These are phyloP conservation scores for Zelleria hepariella DNA, from an alignment of 2,888 invertebrate species.

Conservation along the genomic window DNA sequence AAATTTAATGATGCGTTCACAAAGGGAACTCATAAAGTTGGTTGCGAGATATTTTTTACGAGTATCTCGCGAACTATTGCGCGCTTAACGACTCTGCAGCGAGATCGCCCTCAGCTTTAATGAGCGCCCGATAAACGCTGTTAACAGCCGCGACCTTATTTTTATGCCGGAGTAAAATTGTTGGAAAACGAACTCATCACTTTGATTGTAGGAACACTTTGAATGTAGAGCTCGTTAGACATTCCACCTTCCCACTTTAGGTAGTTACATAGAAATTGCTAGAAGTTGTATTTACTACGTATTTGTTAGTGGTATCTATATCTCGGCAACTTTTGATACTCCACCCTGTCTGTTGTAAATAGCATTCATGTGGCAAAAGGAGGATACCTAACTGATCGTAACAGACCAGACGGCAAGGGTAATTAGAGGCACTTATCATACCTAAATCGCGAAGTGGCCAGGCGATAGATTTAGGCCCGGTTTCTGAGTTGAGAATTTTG, in stretches of 20 bases:
- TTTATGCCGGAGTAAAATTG: constrained; percentile 67
- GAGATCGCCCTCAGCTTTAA: constrained; percentile 71
- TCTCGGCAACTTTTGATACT: background rate
- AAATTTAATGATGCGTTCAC: constrained; percentile 73
- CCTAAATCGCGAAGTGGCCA: too few species aligned
- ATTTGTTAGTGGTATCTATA: background rate
- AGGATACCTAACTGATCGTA: too few species aligned
- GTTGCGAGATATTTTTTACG: constrained; percentile 72
- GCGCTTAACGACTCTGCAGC: constrained; percentile 72
- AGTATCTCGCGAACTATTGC: constrained; percentile 73
- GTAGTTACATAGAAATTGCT: too few species aligned
- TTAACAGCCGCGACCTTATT: constrained; percentile 71
- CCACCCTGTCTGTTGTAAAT: too few species aligned
- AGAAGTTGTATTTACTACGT: too few species aligned
- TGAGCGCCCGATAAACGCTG: constrained; percentile 71
- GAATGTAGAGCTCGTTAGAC: too few species aligned
- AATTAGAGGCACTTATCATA: too few species aligned
- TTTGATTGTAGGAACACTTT: background rate
- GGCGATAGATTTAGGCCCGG: too few species aligned
- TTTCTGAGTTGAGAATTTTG: too few species aligned
- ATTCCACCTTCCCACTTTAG: too few species aligned
- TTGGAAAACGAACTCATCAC: constrained; percentile 63
- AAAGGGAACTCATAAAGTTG: constrained; percentile 71
- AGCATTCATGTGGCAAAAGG: background rate
- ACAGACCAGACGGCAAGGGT: too few species aligned